A percentile compares a stretch with the other conserved stretches of the same genome.
These are phyloP conservation scores for Trisateles emortualis DNA, from an alignment of 2,888 invertebrate species.

Conservation along the genomic window DNA sequence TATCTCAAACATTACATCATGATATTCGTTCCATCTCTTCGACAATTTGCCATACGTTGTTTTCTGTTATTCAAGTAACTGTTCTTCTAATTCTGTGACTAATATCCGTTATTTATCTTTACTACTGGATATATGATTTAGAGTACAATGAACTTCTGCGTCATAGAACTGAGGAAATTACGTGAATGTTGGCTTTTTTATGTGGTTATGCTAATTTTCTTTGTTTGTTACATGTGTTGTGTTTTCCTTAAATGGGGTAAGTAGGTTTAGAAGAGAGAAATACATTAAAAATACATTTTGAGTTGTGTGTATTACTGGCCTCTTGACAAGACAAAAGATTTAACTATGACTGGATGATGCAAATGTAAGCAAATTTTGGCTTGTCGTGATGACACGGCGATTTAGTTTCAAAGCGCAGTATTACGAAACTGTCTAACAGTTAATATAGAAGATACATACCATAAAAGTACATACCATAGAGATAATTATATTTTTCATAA, in stretches of 20 bases:
- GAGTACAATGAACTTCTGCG: conserved; percentile 31
- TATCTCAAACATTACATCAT: neutral
- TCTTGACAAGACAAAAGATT: neutral
- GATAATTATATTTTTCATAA: no score
- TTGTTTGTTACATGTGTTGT: neutral
- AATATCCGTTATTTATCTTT: conserved; percentile 19
- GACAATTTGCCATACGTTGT: neutral
- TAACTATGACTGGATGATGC: neutral
- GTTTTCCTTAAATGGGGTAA: neutral
- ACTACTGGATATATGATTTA: conserved; percentile 12
- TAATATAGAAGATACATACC: no score
- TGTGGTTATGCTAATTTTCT: conserved; percentile 2
- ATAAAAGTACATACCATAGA: no score
- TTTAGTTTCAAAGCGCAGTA: no score
- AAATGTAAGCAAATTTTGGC: no score
- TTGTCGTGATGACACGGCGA: no score
- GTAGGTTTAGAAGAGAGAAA: neutral
- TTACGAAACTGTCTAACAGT: no score
- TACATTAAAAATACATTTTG: neutral
- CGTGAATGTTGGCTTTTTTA: neutral
- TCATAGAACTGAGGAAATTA: conserved; percentile 16
- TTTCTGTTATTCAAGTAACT: conserved; percentile 25
- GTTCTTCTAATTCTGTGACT: conserved; percentile 19
- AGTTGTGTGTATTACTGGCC: neutral
- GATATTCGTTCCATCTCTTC: neutral